Percentiles rank a stretch among this genome's conserved stretches.
phyloP scores from a whole-genome alignment of 2,113 vertebrate species.

The Notarius lentiginosus region DNA sequence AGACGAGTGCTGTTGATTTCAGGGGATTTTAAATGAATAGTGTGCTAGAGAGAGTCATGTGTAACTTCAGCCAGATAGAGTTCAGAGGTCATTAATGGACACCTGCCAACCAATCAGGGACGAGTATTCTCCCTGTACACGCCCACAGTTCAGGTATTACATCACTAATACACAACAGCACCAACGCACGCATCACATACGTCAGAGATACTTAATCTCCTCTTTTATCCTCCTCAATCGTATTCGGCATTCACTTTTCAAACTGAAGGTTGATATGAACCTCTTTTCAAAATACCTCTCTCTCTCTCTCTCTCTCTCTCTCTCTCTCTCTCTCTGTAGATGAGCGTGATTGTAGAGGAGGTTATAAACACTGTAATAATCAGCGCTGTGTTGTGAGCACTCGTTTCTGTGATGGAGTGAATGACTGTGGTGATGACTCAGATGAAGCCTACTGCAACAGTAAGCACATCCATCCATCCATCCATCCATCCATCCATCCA shows the following conservation, averaged over 20 bases:
- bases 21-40: too few species aligned
- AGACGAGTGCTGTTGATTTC: neutral
- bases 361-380: conserved; percentile 79
- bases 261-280: neutral
- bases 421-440: conserved; percentile 83
- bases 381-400: conserved; percentile 75
- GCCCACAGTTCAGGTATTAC: neutral
- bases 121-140: neutral
- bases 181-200: neutral
- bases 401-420: conserved; percentile 78
- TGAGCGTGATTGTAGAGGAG: conserved; percentile 78
- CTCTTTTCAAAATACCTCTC: neutral
- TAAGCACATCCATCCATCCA: conserved; percentile 55
- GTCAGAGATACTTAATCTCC: neutral
- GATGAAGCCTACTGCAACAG: conserved; percentile 84
- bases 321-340: conserved; percentile 65
- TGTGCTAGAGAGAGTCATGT: neutral
- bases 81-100: neutral
- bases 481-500: neutral
- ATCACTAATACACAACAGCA: neutral
- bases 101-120: neutral
- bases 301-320: conserved; percentile 32
- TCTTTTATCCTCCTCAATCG: neutral
- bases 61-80: neutral
- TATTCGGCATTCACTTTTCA: neutral